Base-by-base conservation (phyloP, 2,888 invertebrate species). In the Thecocarcelia acutangulata region DNA sequence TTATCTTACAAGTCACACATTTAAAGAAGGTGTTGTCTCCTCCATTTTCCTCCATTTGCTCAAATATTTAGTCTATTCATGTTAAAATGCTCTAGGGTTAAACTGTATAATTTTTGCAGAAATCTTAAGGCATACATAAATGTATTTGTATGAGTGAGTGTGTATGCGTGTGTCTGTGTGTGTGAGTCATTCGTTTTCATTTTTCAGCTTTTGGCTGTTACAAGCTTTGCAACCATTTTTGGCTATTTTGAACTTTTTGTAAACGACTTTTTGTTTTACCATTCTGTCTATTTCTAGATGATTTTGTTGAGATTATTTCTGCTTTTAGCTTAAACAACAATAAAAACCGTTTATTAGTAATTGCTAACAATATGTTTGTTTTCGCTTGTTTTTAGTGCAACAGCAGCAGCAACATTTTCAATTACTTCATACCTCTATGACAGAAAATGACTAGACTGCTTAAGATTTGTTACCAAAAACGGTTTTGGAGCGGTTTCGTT, bases 261-360 rank as follows among this genome's bases (percentile, higher is more conserved):
- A 33, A 8, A 33, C 19, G 2, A 15, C 15, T 2, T 40, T 42
- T 48, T 59, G 64, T 59, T 42, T 17, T 37, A 8, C 33, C 6
- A 8, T 8, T 33, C 5, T 0, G 33, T 21, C n/a, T 61, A 42
- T 54, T 76, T 37, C 56, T 52, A 73, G 33, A 46, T 42, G 52
- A 66, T 72, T 79, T 73, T 61, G 46, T 66, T 66, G 37, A 73
- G 50, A 52, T 79, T 59, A 19, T 24, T 24, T 24, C 6, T 54
- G 54, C 15, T 58, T 19, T 2, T 15, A 24, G 6, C 9, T 15
- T 17, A 11, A 44, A 13, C 12, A 46, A 13, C 3, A 24, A 28
- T 5, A 33, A 13, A 48, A 61, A 50, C 17, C 78, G 69, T 78
- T 82, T 82, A 78, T 74, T 70, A 75, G 78, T 82, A 78, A 78